Base-by-base conservation (phyloP, 2,797 vertebrate species). In the Atherinosoma microstoma region DNA sequence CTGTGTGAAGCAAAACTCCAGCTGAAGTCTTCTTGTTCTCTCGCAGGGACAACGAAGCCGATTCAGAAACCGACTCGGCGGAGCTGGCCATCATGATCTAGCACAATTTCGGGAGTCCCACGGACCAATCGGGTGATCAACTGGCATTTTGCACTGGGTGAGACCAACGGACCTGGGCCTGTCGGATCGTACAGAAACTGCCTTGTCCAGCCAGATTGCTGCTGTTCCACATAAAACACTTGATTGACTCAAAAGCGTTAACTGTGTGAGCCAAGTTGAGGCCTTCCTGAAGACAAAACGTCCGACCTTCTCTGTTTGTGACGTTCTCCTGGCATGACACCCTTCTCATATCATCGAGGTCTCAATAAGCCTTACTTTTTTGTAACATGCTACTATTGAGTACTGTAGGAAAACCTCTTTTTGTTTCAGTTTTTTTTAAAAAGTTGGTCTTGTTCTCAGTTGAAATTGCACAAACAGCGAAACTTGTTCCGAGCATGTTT, bases 41-140 rank as follows among this genome's bases (percentile, higher is more conserved):
- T 76, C 59, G 3, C 89, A 96, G 96, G 85, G 95, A 95, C 35
- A 92, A 64, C 3, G 94, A 95, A 29, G 70, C 78, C 0, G 96
- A 97, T 83, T 97, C 97, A 0, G 97, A 98, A 70, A 94, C 95
- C 0, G 97, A 98, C 86, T 96, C 96, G 0, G 95, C 95, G 80
- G 97, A 95, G 71, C 61, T 94, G 51, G 70, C 73, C 80, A 96
- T 94, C 82, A 92, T 90, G 29, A 83, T 91, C 66, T 96, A 93
- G 83, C 15, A 61, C 4, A 0, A 45, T 67, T 56, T 27, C 8
- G 4, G 12, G 68, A 68, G 47, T 61, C 62, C 53, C 66, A 36
- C 5, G 22, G 76, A 88, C 76, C 67, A 86, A 64, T 67, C 29
- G 38, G 40, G 35, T 27, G 60, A 54, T 61, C 9, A 38, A 73